Evolutionary conservation across 2,888 invertebrate genomes (phyloP).

Genomic region (Lochmaea crataegi): DNA sequence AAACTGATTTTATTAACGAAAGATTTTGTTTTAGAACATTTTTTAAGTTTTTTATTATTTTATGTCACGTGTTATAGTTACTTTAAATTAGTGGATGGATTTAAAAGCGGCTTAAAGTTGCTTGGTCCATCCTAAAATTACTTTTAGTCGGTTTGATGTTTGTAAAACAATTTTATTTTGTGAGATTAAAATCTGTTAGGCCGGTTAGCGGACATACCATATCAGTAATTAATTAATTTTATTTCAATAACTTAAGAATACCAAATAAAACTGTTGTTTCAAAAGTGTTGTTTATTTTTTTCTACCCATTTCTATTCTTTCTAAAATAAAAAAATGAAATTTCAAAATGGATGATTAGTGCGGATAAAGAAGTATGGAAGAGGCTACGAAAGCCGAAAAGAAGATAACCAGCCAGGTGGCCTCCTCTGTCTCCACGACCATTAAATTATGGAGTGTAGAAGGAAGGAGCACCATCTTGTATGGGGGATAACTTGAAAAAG

Average conservation of each 20-base stretch:
- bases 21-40: background rate
- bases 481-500: too few species aligned
- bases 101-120: background rate
- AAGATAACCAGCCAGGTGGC: too few species aligned
- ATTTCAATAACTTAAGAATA: constrained; percentile 22
- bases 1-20: background rate
- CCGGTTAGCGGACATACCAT: constrained; percentile 19
- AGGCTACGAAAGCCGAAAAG: too few species aligned
- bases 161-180: constrained; percentile 13
- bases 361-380: too few species aligned
- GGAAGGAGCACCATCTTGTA: too few species aligned
- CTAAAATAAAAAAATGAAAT: too few species aligned
- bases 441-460: too few species aligned
- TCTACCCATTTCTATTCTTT: background rate
- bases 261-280: constrained; percentile 22
- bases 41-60: background rate
- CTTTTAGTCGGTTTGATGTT: constrained; percentile 4
- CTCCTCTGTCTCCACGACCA: too few species aligned
- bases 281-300: background rate
- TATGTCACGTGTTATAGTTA: background rate
- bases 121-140: background rate
- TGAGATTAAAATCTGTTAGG: background rate
- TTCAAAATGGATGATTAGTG: too few species aligned
- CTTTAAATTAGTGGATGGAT: background rate
- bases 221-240: constrained; percentile 30